Base-by-base conservation (phyloP, 2,113 vertebrate genomes). In the Nyctibius bracteatus region DNA sequence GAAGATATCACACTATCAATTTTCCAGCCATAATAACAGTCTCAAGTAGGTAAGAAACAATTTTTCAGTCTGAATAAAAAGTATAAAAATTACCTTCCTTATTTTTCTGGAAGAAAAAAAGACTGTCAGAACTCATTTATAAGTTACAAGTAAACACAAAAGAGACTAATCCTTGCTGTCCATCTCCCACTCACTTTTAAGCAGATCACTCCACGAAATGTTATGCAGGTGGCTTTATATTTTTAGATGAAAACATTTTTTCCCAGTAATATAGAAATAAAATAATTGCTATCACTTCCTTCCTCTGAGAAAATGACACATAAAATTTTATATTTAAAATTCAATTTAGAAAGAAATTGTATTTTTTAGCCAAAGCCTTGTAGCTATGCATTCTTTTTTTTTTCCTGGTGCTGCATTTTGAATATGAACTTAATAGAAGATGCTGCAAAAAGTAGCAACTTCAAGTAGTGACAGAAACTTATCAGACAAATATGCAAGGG, bases 181-280 rank as follows among this genome's bases (percentile, higher is more conserved):
- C 16, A 4, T 43, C 62, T 94, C 85, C 80, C 68, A 83, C 49
- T 88, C 58, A 41, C 46, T 68, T 87, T 62, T 37, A 68, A 83
- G 59, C 67, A 39, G 90, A 68, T 59, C 35, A 28, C 20, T 68
- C 86, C 6, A 23, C 82, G 93, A 92, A 91, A 86, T 80, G 73
- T 54, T 75, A 54, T 61, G 54, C 51, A n/a, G 22, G 39, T 52
- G 31, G 43, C 22, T 62, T 70, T 84, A 59, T 92, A 78, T 84
- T 92, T 94, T 89, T 85, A 82, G 68, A 96, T 33, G 46, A 30
- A 88, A 92, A 90, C 2, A 30, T 54, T 91, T 94, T 85, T 80
- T 31, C 71, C 58, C 33, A 63, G 68, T 74, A 90, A 86, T 78
- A 74, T 18, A 47, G 31, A 85, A 95, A 90, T 77, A 87, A 81